phyloP scores from a whole-genome alignment of 2,113 vertebrate species.

The Platycercus adscitus region DNA sequence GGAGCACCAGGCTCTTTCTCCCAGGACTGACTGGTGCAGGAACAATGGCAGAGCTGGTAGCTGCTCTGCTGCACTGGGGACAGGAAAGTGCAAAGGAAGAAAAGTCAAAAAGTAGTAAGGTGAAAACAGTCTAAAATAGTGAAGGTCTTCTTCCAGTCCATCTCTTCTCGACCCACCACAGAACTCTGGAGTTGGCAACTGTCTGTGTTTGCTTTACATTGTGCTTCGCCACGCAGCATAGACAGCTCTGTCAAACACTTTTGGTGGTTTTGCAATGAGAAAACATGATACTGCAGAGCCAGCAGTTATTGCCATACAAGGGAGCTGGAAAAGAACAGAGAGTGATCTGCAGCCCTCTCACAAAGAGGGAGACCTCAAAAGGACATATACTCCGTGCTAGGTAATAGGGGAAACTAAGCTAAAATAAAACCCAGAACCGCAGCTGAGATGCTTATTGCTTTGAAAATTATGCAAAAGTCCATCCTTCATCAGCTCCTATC shows the following conservation, averaged over 20 bases:
- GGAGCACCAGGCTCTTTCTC: neutral
- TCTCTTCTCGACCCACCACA: neutral
- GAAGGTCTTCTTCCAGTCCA: neutral
- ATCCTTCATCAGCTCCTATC: neutral
- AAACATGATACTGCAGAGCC: neutral
- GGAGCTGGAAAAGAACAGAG: neutral
- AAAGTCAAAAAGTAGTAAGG: neutral
- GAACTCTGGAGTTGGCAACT: neutral
- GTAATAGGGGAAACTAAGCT: neutral
- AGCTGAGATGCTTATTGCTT: neutral
- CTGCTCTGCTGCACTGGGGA: neutral
- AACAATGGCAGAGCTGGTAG: neutral
- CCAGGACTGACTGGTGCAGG: neutral
- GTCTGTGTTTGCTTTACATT: neutral
- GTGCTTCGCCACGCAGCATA: neutral
- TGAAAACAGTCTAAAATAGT: neutral
- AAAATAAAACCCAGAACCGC: neutral
- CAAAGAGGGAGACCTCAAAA: neutral
- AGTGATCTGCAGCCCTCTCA: neutral
- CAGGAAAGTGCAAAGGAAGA: neutral
- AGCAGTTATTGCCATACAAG: neutral
- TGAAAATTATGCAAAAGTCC: neutral
- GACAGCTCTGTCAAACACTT: neutral
- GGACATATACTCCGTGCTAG: neutral
- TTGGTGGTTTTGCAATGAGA: slow-evolving; percentile 4